A percentile compares a stretch with the other conserved stretches of the same genome.
Evolutionary conservation across 2,113 vertebrate genomes (phyloP).

Genomic region (Phyllostomus hastatus): DNA sequence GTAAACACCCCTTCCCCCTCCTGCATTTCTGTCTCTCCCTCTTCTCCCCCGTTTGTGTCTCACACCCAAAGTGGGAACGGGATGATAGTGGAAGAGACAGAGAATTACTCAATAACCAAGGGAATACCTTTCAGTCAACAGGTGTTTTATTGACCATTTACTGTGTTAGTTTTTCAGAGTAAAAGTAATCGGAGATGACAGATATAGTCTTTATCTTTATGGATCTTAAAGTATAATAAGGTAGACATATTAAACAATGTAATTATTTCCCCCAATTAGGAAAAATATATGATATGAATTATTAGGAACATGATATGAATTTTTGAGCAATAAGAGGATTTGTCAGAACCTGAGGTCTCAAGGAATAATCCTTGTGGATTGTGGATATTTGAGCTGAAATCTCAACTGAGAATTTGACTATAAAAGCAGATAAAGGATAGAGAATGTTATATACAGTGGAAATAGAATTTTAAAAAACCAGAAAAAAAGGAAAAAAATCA

Average conservation of each 20-base stretch:
- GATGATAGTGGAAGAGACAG: not conserved
- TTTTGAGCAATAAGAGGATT: not conserved
- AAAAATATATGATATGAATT: not conserved
- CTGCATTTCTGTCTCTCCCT: not conserved
- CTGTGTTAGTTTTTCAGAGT: not conserved
- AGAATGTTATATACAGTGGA: not conserved
- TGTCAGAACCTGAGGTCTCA: not conserved
- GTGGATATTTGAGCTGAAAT: not conserved
- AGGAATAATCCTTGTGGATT: not conserved
- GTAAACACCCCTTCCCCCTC: not conserved
- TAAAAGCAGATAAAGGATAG: not conserved
- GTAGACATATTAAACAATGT: not conserved
- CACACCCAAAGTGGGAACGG: not conserved
- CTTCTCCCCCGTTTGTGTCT: accelerated
- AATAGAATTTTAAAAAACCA: not conserved
- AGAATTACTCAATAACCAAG: not conserved
- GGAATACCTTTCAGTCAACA: not conserved
- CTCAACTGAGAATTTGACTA: not conserved
- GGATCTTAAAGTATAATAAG: not conserved
- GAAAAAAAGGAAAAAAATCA: not conserved
- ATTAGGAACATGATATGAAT: no score
- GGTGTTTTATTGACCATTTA: not conserved
- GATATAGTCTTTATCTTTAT: not conserved
- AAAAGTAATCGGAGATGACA: not conserved
- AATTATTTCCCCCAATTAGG: not conserved